Evolutionary conservation across 2,888 invertebrate species (phyloP).

Genomic region (Pollenia griseotomentosa): DNA sequence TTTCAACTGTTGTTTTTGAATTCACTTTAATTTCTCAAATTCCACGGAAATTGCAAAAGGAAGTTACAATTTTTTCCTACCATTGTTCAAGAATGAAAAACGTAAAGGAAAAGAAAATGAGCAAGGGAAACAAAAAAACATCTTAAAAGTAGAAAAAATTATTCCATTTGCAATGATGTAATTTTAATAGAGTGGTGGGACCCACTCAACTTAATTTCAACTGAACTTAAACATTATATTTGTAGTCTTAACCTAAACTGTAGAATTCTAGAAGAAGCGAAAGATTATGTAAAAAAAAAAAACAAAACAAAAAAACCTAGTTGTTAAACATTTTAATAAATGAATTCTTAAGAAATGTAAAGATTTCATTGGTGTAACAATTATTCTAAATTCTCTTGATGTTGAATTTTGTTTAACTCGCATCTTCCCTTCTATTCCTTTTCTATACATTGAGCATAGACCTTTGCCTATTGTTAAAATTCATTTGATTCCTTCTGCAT

Average conservation of each 20-base stretch:
- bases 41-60: constrained; percentile 1
- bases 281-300: too few relatives aligned
- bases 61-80: neutral
- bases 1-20: constrained; percentile 6
- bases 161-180: neutral
- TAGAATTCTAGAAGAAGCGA: too few relatives aligned
- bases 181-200: constrained; percentile 25
- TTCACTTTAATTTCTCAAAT: neutral
- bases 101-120: neutral
- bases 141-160: neutral
- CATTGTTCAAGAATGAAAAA: neutral
- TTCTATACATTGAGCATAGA: too few relatives aligned
- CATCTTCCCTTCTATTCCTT: too few relatives aligned
- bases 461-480: neutral
- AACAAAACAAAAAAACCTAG: too few relatives aligned
- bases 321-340: too few relatives aligned
- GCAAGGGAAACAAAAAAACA: neutral
- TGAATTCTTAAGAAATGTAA: too few relatives aligned
- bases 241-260: too few relatives aligned
- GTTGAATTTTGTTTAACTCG: too few relatives aligned
- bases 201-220: neutral
- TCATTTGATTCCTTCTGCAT: neutral
- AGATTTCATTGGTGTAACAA: too few relatives aligned
- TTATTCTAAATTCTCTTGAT: too few relatives aligned
- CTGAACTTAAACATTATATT: too few relatives aligned